Base-by-base conservation (phyloP, 2,888 invertebrate species). In the Dolomedes plantarius region DNA sequence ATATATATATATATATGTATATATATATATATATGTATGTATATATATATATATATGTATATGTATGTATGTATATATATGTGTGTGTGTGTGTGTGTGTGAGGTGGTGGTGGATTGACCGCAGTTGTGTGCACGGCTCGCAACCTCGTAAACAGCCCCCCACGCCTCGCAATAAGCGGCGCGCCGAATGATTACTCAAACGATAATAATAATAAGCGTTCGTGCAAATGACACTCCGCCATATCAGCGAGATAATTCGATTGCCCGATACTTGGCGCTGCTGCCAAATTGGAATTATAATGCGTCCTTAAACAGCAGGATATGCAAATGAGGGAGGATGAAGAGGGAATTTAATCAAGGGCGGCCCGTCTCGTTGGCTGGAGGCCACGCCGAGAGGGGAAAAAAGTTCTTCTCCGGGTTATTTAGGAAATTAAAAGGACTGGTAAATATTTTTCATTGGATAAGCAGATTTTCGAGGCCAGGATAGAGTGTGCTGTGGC, bases 141-240 rank as follows among this genome's bases (percentile, higher is more conserved):
- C 23, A 56, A 23, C 23, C 1, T 23, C 19, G 3, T 6, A 23
- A 1, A 56, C 56, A 56, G 5, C 46, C 56, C 41, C 56, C 56
- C 23, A 23, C 56, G 16, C 23, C 56, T 56, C 56, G 56, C 23
- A 56, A 23, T 23, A 56, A 56, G 56, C 5, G 16, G 23, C 56
- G 56, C n/a, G n/a, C n/a, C n/a, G 56, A 56, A 56, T 56, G 56
- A 56, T 56, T 56, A 56, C 56, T 56, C 56, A 56, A 56, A 56
- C 23, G 56, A 56, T 56, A 56, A 56, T 56, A 56, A 56, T 56
- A 56, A 56, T 56, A 56, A 56, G 56, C 11, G 23, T 23, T 56
- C 56, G 56, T 56, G 23, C 56, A 56, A 56, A 56, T 56, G 56
- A 56, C 56, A 56, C 56, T 56, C 23, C 56, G 23, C 23, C 3